These are phyloP conservation scores for Mamestra brassicae DNA, from an alignment of 2,888 invertebrate species.

Conservation along the genomic window DNA sequence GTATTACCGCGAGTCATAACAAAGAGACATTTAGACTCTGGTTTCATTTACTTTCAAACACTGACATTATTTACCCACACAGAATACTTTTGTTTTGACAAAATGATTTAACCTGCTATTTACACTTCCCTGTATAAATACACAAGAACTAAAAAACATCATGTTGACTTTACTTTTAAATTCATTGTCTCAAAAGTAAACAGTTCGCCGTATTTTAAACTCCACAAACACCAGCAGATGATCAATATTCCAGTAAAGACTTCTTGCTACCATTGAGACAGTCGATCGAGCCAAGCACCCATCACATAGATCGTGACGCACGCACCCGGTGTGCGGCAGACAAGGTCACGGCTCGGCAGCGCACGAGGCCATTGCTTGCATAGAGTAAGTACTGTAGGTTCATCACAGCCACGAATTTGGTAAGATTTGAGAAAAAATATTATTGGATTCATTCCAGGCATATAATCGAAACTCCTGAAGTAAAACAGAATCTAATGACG, in stretches of 20 bases:
- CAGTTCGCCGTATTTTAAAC: neutral
- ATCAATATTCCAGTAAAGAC: conserved; percentile 42
- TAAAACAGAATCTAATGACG: too few species aligned
- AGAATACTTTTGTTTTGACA: neutral
- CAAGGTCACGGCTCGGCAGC: conserved; percentile 74
- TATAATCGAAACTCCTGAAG: too few species aligned
- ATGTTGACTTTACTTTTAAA: neutral
- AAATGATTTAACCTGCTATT: neutral
- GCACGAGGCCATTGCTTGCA: conserved; percentile 68
- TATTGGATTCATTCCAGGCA: too few species aligned
- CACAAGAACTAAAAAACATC: neutral
- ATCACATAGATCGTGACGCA: conserved; percentile 71
- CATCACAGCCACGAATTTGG: neutral
- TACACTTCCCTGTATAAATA: neutral
- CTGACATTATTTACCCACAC: neutral
- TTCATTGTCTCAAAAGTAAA: conserved; percentile 1
- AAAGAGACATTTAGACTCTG: neutral
- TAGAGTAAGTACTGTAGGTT: conserved; percentile 30
- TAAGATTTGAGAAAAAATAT: too few species aligned
- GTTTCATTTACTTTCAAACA: neutral
- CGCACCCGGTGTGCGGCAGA: conserved; percentile 66
- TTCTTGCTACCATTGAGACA: conserved; percentile 59
- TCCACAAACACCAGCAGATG: conserved; percentile 4
- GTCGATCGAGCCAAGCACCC: conserved; percentile 28
- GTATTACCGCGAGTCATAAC: neutral